phyloP scores from a whole-genome alignment of 1,140 invertebrate species.

The Ruditapes philippinarum region DNA sequence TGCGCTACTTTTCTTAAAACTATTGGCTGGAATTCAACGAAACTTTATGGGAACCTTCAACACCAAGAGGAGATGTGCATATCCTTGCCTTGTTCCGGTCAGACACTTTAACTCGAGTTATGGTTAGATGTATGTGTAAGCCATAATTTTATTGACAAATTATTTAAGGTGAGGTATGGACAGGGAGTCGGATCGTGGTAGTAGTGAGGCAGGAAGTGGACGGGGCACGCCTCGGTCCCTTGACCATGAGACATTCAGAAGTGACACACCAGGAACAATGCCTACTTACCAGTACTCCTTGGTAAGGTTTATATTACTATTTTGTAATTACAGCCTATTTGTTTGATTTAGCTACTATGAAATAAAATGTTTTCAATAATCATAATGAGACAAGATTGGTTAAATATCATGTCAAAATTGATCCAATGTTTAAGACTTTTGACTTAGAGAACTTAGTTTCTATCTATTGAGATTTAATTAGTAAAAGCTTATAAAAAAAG shows the following conservation, averaged over 20 bases:
- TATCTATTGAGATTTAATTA: too few species aligned
- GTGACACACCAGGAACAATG: conserved; percentile 71
- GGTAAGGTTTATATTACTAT: conserved; percentile 52
- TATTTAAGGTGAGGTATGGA: conserved; percentile 56
- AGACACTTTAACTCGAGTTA: background rate
- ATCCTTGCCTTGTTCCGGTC: background rate
- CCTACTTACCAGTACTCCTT: conserved; percentile 78
- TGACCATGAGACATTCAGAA: conserved; percentile 49
- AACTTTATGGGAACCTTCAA: background rate
- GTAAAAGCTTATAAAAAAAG: too few species aligned
- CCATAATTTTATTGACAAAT: background rate
- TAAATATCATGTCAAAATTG: too few species aligned
- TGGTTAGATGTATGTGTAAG: background rate
- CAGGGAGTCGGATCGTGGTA: conserved; percentile 61
- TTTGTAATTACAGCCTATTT: too few species aligned
- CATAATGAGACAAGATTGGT: too few species aligned
- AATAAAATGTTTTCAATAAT: too few species aligned
- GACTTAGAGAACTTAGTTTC: too few species aligned
- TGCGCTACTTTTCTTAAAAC: too few species aligned
- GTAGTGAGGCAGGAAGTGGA: conserved; percentile 60
- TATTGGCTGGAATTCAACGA: too few species aligned
- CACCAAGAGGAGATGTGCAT: background rate
- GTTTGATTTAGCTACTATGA: too few species aligned
- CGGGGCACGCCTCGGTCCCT: conserved; percentile 51
- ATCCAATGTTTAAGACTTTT: too few species aligned